These are phyloP conservation scores for Melitaea cinxia DNA, from an alignment of 1,140 invertebrate genomes.

Conservation along the genomic window DNA sequence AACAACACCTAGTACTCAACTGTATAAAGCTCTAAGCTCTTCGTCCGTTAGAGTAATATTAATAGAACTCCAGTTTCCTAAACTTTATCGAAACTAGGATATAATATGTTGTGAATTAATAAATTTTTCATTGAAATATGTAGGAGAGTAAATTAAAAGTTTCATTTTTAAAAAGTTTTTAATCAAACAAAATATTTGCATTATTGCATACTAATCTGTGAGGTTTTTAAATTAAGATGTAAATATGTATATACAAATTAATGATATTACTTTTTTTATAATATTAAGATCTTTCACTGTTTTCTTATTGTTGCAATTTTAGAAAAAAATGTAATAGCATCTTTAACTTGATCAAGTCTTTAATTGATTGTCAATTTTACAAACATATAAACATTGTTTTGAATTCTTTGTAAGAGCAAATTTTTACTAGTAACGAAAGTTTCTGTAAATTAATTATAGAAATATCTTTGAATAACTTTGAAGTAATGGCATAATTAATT, in stretches of 20 bases:
- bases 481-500: not conserved
- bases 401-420: not conserved
- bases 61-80: slow-evolving; percentile 29
- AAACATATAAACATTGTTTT: slow-evolving; percentile 6
- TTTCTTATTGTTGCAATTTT: slow-evolving; percentile 33
- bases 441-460: not conserved
- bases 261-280: slow-evolving; percentile 46
- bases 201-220: slow-evolving; percentile 48
- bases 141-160: slow-evolving; percentile 8
- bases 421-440: not conserved
- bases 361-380: slow-evolving; percentile 13
- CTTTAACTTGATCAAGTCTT: not conserved
- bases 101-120: slow-evolving; percentile 8
- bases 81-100: slow-evolving; percentile 1
- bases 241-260: slow-evolving; percentile 78
- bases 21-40: slow-evolving; percentile 32
- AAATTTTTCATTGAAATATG: slow-evolving; percentile 10
- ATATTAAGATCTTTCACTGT: slow-evolving; percentile 31
- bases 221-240: slow-evolving; percentile 71
- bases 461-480: not conserved
- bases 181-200: slow-evolving; percentile 46
- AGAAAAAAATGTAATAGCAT: slow-evolving; percentile 7
- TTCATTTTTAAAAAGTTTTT: slow-evolving; percentile 17
- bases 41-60: slow-evolving; percentile 31
- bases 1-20: slow-evolving; percentile 21